Evolutionary conservation across 2,113 vertebrate genomes (phyloP).

Genomic region (Corythaixoides concolor): DNA sequence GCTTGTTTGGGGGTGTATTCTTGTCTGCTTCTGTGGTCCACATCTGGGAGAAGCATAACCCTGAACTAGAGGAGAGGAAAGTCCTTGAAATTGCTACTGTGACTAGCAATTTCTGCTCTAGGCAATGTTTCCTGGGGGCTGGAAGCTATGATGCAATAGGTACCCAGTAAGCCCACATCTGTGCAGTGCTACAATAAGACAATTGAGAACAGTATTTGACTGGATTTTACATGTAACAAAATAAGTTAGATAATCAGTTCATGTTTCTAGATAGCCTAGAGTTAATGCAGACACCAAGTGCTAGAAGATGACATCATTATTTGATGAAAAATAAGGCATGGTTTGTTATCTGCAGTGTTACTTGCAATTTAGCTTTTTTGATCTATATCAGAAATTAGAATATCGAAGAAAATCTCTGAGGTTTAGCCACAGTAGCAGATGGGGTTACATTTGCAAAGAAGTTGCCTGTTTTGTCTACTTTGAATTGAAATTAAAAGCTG

Average conservation of each 20-base stretch:
- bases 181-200: not conserved
- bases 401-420: not conserved
- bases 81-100: not conserved
- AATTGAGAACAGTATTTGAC: not conserved
- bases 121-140: not conserved
- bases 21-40: not conserved
- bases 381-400: not conserved
- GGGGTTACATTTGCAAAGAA: not conserved
- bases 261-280: not conserved
- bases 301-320: not conserved
- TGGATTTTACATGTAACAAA: not conserved
- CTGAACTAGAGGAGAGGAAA: not conserved
- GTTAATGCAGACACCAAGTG: not conserved
- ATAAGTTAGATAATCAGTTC: not conserved
- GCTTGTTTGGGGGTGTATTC: not conserved
- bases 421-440: not conserved
- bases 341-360: not conserved
- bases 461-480: not conserved
- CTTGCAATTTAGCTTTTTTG: not conserved
- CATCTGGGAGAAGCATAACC: not conserved
- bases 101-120: not conserved
- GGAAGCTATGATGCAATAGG: not conserved
- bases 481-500: not conserved
- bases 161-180: not conserved
- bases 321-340: not conserved